Conservation (phyloP, 2,797 vertebrate species). For the Helarctos malayanus region DNA sequence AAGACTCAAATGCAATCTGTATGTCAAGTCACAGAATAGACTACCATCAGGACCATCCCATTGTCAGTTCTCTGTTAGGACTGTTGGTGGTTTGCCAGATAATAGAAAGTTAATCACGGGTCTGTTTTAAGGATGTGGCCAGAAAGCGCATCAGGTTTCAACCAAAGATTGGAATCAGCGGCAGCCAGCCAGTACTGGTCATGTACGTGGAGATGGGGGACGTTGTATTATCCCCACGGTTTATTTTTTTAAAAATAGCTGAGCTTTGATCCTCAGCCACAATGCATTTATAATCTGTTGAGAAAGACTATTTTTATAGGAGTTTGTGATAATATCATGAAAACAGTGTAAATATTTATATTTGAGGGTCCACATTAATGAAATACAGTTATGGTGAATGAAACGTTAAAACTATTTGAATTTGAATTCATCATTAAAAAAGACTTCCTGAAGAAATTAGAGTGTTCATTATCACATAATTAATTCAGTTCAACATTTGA, state of each 20-base stretch:
- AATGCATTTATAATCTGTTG: constrained; percentile 34
- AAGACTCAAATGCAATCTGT: not conserved
- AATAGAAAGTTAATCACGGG: constrained; percentile 20
- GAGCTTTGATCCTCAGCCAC: constrained; percentile 58
- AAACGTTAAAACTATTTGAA: not conserved
- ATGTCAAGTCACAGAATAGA: constrained; percentile 48
- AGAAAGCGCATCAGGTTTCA: constrained; percentile 65
- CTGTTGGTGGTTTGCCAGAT: constrained; percentile 47
- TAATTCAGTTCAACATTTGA: not conserved
- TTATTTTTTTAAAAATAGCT: constrained; percentile 59
- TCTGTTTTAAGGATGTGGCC: constrained; percentile 64
- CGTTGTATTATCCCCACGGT: not conserved
- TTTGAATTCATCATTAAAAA: constrained; percentile 34
- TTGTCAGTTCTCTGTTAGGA: not conserved
- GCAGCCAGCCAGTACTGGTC: not conserved
- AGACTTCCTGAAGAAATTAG: constrained; percentile 20
- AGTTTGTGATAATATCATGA: constrained; percentile 48
- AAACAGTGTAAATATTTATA: constrained; percentile 44
- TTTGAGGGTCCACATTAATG: constrained; percentile 2
- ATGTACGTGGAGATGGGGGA: constrained; percentile 13
- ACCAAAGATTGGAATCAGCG: constrained; percentile 43
- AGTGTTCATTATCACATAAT: not conserved
- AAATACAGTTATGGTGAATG: constrained; percentile 13
- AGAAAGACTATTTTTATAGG: constrained; percentile 45
- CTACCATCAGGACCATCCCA: constrained; percentile 27